These are phyloP conservation scores for Nysson spinosus DNA, from an alignment of 2,888 invertebrate species.

Conservation along the genomic window DNA sequence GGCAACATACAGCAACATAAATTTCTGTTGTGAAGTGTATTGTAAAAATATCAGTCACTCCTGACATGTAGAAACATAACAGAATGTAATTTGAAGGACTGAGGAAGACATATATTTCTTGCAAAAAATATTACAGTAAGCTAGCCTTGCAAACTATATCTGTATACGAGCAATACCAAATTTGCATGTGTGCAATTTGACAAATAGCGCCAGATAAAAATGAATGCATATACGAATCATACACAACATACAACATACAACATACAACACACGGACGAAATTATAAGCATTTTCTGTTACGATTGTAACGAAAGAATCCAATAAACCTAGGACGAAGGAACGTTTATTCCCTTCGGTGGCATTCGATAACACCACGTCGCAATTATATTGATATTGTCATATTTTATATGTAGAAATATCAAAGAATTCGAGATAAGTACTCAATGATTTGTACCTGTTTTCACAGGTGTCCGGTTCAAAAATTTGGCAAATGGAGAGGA, in stretches of 20 bases:
- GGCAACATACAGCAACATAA: too few species aligned
- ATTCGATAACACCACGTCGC: background rate
- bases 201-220: background rate
- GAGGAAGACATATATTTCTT: too few species aligned
- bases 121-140: too few species aligned
- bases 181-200: background rate
- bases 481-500: conserved; percentile 97
- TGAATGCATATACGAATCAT: background rate
- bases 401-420: background rate
- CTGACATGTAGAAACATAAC: too few species aligned
- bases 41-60: too few species aligned
- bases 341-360: background rate
- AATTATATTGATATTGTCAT: background rate
- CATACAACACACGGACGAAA: too few species aligned
- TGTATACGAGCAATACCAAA: too few species aligned
- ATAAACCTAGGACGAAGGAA: background rate
- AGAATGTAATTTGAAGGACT: too few species aligned
- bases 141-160: too few species aligned
- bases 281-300: background rate
- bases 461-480: conserved; percentile 93
- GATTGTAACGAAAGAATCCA: background rate
- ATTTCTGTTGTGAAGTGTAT: too few species aligned
- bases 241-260: background rate
- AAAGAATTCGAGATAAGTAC: conserved; percentile 1
- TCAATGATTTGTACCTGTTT: conserved; percentile 49